A percentile compares a stretch with the other conserved stretches of the same genome.
Conservation (phyloP, 1,140 invertebrate genomes). For the Drosophila bocqueti region DNA sequence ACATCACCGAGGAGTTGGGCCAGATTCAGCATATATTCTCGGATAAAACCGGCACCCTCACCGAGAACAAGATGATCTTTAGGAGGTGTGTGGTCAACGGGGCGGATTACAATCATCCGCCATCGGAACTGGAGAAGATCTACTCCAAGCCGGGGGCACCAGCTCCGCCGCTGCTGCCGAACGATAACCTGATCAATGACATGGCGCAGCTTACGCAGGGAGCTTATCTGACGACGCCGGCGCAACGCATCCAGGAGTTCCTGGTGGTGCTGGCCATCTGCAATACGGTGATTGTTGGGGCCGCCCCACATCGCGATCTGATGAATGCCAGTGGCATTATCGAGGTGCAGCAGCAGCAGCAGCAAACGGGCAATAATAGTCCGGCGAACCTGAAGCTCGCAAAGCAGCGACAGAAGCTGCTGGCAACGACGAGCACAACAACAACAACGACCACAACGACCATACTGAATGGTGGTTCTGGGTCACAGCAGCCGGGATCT, state of each 20-base stretch:
- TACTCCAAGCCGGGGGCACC: conserved; percentile 86
- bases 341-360: conserved; percentile 77
- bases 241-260: conserved; percentile 93
- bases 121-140: conserved; percentile 87
- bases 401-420: conserved; percentile 42
- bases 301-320: conserved; percentile 94
- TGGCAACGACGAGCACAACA: conserved; percentile 42
- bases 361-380: conserved; percentile 45
- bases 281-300: conserved; percentile 98
- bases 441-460: conserved; percentile 55
- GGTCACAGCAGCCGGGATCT: conserved; percentile 39
- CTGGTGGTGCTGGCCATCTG: conserved; percentile 96
- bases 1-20: conserved; percentile 98
- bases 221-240: conserved; percentile 69
- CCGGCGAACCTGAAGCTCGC: conserved; percentile 53
- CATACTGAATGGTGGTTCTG: conserved; percentile 59
- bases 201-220: conserved; percentile 80
- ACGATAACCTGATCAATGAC: conserved; percentile 89
- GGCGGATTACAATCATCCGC: conserved; percentile 94
- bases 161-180: conserved; percentile 87
- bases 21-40: conserved; percentile 98
- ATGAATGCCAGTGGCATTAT: conserved; percentile 93
- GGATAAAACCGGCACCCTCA: conserved; percentile 98
- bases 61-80: conserved; percentile 99
- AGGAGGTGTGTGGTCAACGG: conserved; percentile 94